These are phyloP conservation scores for Drosophila hydei DNA, from an alignment of 1,140 invertebrate species.

Conservation along the genomic window DNA sequence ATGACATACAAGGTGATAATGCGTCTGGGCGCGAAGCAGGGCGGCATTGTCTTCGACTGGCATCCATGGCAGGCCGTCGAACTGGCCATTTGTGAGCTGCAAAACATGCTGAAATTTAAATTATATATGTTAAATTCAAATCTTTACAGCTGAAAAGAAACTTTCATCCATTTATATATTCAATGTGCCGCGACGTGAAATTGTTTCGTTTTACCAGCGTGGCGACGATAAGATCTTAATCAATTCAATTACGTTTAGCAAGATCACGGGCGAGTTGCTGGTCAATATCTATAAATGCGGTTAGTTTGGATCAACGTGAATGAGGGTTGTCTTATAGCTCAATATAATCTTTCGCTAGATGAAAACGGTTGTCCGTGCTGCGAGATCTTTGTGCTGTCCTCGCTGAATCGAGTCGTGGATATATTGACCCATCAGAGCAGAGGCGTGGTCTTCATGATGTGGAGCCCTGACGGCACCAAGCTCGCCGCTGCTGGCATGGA, in stretches of 20 bases:
- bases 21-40: slow-evolving; percentile 20
- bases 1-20: slow-evolving; percentile 31
- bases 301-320: slow-evolving; percentile 1
- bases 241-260: slow-evolving; percentile 68
- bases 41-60: slow-evolving; percentile 67
- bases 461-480: slow-evolving; percentile 74
- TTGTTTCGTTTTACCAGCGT: slow-evolving; percentile 71
- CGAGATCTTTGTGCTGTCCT: slow-evolving; percentile 73
- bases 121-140: background rate
- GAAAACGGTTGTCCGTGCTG: slow-evolving; percentile 35
- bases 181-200: slow-evolving; percentile 61
- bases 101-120: too few species aligned
- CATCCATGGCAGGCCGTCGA: slow-evolving; percentile 78
- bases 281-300: slow-evolving; percentile 65
- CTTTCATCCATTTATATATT: slow-evolving; percentile 70
- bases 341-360: slow-evolving; percentile 28
- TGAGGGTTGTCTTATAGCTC: background rate
- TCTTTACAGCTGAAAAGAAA: slow-evolving; percentile 51
- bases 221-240: slow-evolving; percentile 59
- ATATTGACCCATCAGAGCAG: slow-evolving; percentile 54
- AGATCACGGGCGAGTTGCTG: slow-evolving; percentile 75
- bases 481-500: slow-evolving; percentile 73
- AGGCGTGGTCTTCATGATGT: slow-evolving; percentile 74
- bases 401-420: slow-evolving; percentile 74
- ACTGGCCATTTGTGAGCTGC: slow-evolving; percentile 67